Evolutionary conservation across 2,797 vertebrate species (phyloP), one percentile per base, ranked within the genome.

Genomic region (Amblyopsis hoosieri): DNA sequence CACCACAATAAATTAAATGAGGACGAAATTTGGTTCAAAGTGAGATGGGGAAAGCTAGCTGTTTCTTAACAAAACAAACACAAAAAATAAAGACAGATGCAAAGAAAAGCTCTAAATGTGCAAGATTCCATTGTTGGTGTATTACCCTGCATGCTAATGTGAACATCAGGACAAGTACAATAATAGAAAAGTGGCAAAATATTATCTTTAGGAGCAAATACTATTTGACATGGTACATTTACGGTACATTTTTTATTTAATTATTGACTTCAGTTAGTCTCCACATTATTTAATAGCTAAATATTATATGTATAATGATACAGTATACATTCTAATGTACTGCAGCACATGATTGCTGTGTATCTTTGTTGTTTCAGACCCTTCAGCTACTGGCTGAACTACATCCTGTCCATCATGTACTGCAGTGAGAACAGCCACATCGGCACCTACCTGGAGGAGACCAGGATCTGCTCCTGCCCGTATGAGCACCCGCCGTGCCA

Each of bases 381-480:
- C 61, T 91, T 94, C 69, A 93, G 86, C 84, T 96, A 97, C 31
- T 99, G 97, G 97, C 91, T 96, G 69, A 94, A 92, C 64, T 96
- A 96, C 82, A 93, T 99, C 88, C 95, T 98, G 69, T 98, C 97
- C 14, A 95, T 98, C 66, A 94, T 98, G 60, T 99, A 99, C 92
- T 99, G 97, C 93, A 96, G 95, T 0, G 96, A 99, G 83, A 98
- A 98, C 33, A 96, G 95, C 71, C 94, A 96, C 31, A 89, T 97
- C 50, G 97, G 97, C 17, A 95, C 94, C 47, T 99, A 98, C 73
- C 92, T 94, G 0, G 96, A 99, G 62, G 95, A 96, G 82, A 97
- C 94, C 0, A 90, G 93, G 74, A 92, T 93, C 1, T 99, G 97
- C 84, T 94, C 94, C 0, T 99, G 97, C 64, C 95, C 95, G 0